Conservation (phyloP, 2,113 vertebrate genomes). For the Protomyctophum bolini region DNA sequence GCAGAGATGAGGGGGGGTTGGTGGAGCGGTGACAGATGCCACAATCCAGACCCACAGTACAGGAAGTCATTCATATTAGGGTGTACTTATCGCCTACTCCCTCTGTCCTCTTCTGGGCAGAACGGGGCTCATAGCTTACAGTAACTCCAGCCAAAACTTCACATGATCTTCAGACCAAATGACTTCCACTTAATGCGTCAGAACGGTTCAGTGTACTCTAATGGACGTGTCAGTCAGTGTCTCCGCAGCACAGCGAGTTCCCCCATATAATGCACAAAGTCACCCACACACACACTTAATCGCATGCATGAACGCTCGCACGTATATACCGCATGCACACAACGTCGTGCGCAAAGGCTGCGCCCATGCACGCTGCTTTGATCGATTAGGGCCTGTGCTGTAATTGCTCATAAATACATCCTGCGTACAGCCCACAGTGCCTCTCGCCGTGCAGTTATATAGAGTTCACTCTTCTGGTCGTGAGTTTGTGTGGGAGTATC, state of each 20-base stretch:
- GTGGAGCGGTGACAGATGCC: conserved; percentile 73
- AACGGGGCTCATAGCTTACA: conserved; percentile 25
- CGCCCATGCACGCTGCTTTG: background rate
- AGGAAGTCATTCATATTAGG: conserved; percentile 80
- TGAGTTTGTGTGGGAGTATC: conserved; percentile 3
- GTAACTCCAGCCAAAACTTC: conserved; percentile 19
- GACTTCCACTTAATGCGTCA: conserved; percentile 8
- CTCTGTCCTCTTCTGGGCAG: conserved; percentile 52
- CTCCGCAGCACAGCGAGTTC: too few relatives aligned
- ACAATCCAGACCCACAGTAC: conserved; percentile 76
- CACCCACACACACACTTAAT: background rate
- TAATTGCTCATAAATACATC: conserved; percentile 32
- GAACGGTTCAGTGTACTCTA: background rate
- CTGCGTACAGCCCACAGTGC: background rate
- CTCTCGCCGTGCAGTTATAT: background rate
- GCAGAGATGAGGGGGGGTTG: conserved; percentile 16
- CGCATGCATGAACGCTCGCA: conserved; percentile 5
- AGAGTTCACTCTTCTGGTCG: background rate
- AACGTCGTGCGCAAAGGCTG: too few relatives aligned
- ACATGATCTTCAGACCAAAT: conserved; percentile 28
- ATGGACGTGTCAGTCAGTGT: too few relatives aligned
- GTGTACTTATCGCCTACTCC: conserved; percentile 65
- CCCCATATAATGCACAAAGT: background rate
- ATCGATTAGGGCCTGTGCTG: conserved; percentile 9
- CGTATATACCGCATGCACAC: background rate